Evolutionary conservation across 2,113 vertebrate genomes (phyloP), one percentile per base, ranked within the genome.

Genomic region (Miniopterus natalensis): DNA sequence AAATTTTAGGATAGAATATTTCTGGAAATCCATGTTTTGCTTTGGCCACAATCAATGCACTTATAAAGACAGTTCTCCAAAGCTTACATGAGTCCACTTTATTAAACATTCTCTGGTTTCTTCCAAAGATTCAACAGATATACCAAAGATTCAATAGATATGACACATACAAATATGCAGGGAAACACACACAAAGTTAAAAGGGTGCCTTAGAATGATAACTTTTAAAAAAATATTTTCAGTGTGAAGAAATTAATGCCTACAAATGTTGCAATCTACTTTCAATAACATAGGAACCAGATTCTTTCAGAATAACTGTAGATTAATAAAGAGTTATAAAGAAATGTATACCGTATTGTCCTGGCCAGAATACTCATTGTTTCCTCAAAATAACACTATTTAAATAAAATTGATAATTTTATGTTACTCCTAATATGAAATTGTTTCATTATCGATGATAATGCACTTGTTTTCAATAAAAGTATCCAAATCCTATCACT

Each of bases 321-420:
- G 5, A 61, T 78, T 63, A 68, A 68, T 73, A 55, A 80, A 18
- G 4, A 84, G 14, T 49, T 70, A 1, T 90, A 86, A 63, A 86
- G 70, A 55, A 66, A 51, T 42, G 7, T 40, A 8, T 5, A 31
- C 2, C 8, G 23, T 59, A 74, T 85, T 89, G 17, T 1, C 25
- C 18, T 59, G 20, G 7, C 25, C 14, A 55, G 18, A 83, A 31
- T 77, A 71, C 49, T 36, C 27, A 36, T 89, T n/a, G 10, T 81
- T 92, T 92, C 14, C 3, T 84, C 1, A 87, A 81, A 15, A 63
- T 3, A 8, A 7, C 29, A 78, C 36, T 65, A 80, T 53, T 70
- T 94, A 83, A 81, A 42, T 77, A 78, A 85, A 96, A 93, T 25
- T 20, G 27, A 29, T 61, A 8, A 45, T 73, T 47, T 66, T 57